Base-by-base conservation (phyloP, 92 coral and sea anemone species). In the Parazoanthus darwini region DNA sequence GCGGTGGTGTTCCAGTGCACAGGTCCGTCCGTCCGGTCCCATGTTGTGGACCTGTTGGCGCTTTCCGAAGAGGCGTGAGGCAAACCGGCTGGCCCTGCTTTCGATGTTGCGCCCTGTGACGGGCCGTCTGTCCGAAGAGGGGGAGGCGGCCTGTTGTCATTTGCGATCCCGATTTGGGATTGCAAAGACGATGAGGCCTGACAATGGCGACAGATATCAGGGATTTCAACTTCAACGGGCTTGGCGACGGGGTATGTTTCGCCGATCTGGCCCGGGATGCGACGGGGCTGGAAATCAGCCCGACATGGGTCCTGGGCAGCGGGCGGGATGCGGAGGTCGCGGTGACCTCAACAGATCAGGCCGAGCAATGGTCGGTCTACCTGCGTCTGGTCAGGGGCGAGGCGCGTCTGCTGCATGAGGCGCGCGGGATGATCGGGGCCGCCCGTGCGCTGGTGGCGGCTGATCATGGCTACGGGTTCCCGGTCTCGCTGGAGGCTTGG, bases 261-360 rank as follows among this genome's bases (percentile, higher is more conserved):
- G 73, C 73, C 73, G 73, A 67, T 67, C 73, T 67, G 73, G 73
- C 73, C 73, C 26, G 73, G 33, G 73, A 67, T 67, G 73, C 73
- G 73, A 67, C 73, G 73, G 73, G 73, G 73, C 73, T 67, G 73
- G 73, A 67, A 67, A 67, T 67, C 73, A 67, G 73, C 73, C 73
- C 73, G 73, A 67, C 73, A 67, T 67, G 73, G 73, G 73, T 67
- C 73, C 73, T 67, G 73, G 73, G 73, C 73, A 67, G 73, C 73
- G 73, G 73, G 73, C 73, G 73, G 73, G 73, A 67, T 67, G 73
- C 73, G 73, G 73, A 67, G 73, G 73, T 67, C 73, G 73, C 73
- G 73, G 73, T 67, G 73, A 67, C 73, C 73, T 67, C 73, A 67
- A 67, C 73, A 67, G 73, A 67, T 67, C 73, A 67, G 73, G 73